Evolutionary conservation across 2,888 invertebrate genomes (phyloP), one percentile per base, ranked within the genome.

Genomic region (Cyclophora punctaria): DNA sequence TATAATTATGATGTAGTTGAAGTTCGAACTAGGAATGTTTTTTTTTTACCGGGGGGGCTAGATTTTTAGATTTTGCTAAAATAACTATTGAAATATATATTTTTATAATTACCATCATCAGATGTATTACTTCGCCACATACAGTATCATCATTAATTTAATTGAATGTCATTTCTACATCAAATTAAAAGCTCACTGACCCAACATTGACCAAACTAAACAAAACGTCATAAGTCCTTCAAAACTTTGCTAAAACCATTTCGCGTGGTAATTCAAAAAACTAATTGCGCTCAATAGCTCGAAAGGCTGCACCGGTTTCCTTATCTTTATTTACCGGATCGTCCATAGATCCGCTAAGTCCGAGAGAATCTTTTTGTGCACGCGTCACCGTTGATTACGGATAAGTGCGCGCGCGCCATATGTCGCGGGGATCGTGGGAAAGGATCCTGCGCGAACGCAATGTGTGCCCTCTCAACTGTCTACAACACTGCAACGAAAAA

Each of bases 341-440:
- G 72, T 70, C 72, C 77, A 75, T 80, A 79, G 83, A 85, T 85
- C 83, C 83, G 81, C 80, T 83, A 83, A 80, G 83, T 78, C 78
- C 78, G 62, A 73, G 69, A 68, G 56, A 71, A 67, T 78, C 83
- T 83, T 63, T 86, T 87, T 86, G 82, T 84, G 63, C 85, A 85
- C 86, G 84, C 82, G 84, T 83, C 84, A 78, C 80, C 78, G 81
- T 79, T 78, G 80, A 75, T 75, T 78, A 74, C 74, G 78, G 75
- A 77, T 78, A 73, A 76, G 76, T 75, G 80, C 76, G 76, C 85
- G 78, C 83, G 84, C 79, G 86, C 84, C 87, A 88, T 85, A 84
- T 88, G 87, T 80, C 86, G 83, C 82, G 75, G 77, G 78, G 75
- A 81, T 73, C 87, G 87, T 88, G 87, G 85, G 87, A 88, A 87